Base-by-base conservation (phyloP, 1,140 invertebrate genomes). In the Lepidotrigona ventralis region DNA sequence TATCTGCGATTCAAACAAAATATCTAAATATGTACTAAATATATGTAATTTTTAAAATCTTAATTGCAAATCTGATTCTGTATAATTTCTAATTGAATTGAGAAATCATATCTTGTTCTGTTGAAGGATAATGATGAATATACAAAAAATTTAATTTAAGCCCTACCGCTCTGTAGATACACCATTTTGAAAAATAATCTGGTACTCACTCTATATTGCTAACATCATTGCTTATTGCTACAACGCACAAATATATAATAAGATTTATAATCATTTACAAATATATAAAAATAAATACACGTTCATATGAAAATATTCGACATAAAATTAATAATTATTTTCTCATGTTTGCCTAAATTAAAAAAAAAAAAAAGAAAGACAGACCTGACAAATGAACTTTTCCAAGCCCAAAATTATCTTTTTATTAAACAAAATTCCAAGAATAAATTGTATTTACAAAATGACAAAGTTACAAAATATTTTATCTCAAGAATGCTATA, bases 1-100 rank as follows among this genome's bases (percentile, higher is more conserved):
- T 91, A 94, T 94, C 94, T 94, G 89, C 69, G 90, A 92, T 92
- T 91, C 85, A 92, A 93, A 93, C 83, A 90, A 66, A 91, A 91
- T 74, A 86, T 77, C 84, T 90, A 87, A 85, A 79, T 89, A 46
- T 46, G 39, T 46, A 86, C 80, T 88, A 79, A 79, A 84, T 82
- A 70, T 70, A 84, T 80, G 53, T 26, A 12, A 81, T 83, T 63
- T 79, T 75, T 58, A 19, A 46, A 68, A 60, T 39, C 19, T 76
- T 53, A 63, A 71, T 77, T 17, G 66, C 29, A 53, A 14, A 69
- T 79, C 39, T 77, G 63, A 51, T 85, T 58, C 17, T 60, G 15
- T 76, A 68, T 51, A 23, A 63, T 15, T 79, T 68, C 74, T 33
- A 63, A 79, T 33, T 60, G n/a, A 77, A 29, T 8, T 46, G 8